phyloP scores from a whole-genome alignment of 2,113 vertebrate species.

The Syrrhaptes paradoxus region DNA sequence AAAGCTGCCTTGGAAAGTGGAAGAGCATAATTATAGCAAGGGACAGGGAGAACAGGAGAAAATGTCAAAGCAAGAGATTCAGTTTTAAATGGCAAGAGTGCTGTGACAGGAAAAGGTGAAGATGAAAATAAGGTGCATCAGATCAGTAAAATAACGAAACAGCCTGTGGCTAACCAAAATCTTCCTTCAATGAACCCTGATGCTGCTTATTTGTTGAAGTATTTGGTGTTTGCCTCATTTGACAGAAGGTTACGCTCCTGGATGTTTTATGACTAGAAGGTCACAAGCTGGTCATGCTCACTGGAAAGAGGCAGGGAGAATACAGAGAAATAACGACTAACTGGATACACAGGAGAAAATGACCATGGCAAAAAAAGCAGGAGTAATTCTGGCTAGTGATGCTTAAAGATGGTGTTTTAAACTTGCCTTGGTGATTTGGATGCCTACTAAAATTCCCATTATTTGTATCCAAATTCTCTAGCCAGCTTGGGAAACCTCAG shows the following conservation, averaged over 20 bases:
- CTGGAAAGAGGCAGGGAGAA: neutral
- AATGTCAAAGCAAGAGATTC: conserved; percentile 28
- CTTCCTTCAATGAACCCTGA: neutral
- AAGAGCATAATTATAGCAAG: conserved; percentile 47
- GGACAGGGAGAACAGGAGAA: neutral
- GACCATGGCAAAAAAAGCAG: neutral
- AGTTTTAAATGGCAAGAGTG: conserved; percentile 46
- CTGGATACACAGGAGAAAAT: neutral
- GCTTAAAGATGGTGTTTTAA: neutral
- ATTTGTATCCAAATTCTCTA: neutral
- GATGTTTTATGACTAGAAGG: neutral
- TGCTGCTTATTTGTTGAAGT: neutral
- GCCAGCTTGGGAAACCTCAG: neutral
- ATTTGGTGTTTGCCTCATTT: conserved; percentile 2
- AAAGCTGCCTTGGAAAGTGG: neutral
- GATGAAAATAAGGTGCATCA: conserved; percentile 9
- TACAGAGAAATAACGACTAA: neutral
- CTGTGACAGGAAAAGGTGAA: neutral
- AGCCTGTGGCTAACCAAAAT: neutral
- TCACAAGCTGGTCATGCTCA: neutral
- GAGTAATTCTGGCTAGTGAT: neutral
- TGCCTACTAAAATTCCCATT: neutral
- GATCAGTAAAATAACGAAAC: neutral
- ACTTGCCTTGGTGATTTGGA: neutral
- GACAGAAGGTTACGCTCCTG: neutral